Percentiles rank a stretch among this genome's conserved stretches.
These are phyloP conservation scores for Neoarius graeffei DNA, from an alignment of 2,113 vertebrate species.

Conservation along the genomic window DNA sequence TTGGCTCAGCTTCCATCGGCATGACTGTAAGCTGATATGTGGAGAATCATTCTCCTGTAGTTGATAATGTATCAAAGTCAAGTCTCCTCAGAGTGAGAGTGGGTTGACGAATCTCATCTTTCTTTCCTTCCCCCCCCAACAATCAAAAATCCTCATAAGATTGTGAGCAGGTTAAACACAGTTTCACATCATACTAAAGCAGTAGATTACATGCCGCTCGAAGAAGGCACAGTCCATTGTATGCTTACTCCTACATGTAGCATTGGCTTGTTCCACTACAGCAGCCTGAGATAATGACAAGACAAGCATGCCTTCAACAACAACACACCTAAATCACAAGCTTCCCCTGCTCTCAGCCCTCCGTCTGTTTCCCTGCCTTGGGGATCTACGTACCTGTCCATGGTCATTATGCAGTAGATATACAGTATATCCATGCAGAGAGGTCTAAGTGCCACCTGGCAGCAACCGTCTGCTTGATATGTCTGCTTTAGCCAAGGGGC, in stretches of 20 bases:
- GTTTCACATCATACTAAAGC: constrained; percentile 38
- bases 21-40: constrained; percentile 44
- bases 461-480: constrained; percentile 41
- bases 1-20: constrained; percentile 36
- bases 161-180: constrained; percentile 44
- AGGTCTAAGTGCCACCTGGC: constrained; percentile 52
- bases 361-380: constrained; percentile 20
- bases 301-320: constrained; percentile 44
- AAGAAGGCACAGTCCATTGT: constrained; percentile 29
- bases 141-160: constrained; percentile 45
- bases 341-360: constrained; percentile 17
- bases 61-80: constrained; percentile 47
- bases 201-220: constrained; percentile 31
- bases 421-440: constrained; percentile 43
- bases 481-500: constrained; percentile 24
- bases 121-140: constrained; percentile 5
- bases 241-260: constrained; percentile 49
- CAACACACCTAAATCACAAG: constrained; percentile 42
- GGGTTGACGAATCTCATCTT: constrained; percentile 41
- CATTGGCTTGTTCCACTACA: constrained; percentile 42
- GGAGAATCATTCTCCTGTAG: constrained; percentile 39
- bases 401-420: constrained; percentile 40
- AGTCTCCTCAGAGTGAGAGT: constrained; percentile 26
- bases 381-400: constrained; percentile 35
- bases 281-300: constrained; percentile 50